Base-by-base conservation (phyloP, 2,888 invertebrate species). In the Eledone cirrhosa region DNA sequence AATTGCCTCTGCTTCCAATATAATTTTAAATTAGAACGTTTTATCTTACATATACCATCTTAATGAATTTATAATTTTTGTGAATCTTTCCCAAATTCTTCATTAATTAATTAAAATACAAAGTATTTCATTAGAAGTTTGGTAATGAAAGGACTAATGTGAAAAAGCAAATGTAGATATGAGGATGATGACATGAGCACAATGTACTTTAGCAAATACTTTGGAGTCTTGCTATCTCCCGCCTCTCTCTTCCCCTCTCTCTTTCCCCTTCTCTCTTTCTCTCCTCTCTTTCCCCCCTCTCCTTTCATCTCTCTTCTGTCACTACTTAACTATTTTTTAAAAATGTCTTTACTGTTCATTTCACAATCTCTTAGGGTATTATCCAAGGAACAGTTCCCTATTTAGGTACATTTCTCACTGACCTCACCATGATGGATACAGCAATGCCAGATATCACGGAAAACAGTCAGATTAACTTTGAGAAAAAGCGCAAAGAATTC, bases 361-460 rank as follows among this genome's bases (percentile, higher is more conserved):
- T 63, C 63, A 24, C 22, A 13, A 24, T 63, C 22, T 79, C 79
- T 33, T 83, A 88, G 88, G 88, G 88, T n/a, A 85, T 87, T 53
- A 86, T 88, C 11, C 88, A 88, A 77, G 98, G 98, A 24, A 98
- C 98, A 2, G 97, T 99, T 88, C 99, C 99, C 22, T 99, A 98
- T 90, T 92, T 99, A 82, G 99, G 99, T 41, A 99, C 98, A 5
- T 99, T 99, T 91, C 92, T 99, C 79, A 99, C 99, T 3, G 99
- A 99, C 91, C 93, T 99, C 83, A 98, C 98, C 1, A 98, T 99
- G 97, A 97, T 99, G 87, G 98, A 99, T 91, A 96, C 98, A 22
- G 98, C 98, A 53, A 86, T 88, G 77, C 85, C 86, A 0, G 88
- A 89, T 82, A 79, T 82, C 95, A 89, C 86, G 1, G 86, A 88